Percentiles rank a stretch among this genome's conserved stretches.
phyloP scores from a whole-genome alignment of 2,888 invertebrate genomes.

The Lasioglossum calceatum region DNA sequence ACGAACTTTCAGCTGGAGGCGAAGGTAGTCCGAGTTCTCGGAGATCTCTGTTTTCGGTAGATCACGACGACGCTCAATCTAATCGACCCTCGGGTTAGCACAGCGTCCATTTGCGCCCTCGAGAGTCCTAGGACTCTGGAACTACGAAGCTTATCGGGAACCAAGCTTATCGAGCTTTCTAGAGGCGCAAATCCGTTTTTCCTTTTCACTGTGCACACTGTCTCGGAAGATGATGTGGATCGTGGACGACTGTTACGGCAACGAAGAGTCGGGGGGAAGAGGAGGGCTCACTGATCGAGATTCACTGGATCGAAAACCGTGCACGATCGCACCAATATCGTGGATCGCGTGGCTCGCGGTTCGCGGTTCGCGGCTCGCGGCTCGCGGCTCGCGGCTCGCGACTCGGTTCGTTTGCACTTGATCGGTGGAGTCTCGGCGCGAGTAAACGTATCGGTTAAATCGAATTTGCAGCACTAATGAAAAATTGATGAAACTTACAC shows the following conservation, averaged over 20 bases:
- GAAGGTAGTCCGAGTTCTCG: neutral
- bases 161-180: neutral
- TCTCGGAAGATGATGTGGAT: neutral
- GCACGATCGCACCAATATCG: neutral
- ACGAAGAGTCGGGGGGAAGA: neutral
- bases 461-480: constrained; percentile 15
- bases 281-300: neutral
- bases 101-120: neutral
- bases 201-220: neutral
- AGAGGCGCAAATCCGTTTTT: neutral
- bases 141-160: neutral
- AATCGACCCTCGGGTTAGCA: neutral
- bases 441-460: neutral
- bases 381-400: no score
- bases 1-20: neutral
- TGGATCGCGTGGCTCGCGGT: neutral
- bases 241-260: neutral
- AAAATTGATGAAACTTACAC: constrained; percentile 68
- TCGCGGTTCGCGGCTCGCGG: no score
- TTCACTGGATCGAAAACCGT: neutral
- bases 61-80: neutral
- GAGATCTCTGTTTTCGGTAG: constrained; percentile 30
- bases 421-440: neutral
- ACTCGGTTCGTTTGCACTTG: neutral
- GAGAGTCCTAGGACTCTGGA: neutral